Evolutionary conservation across 2,888 invertebrate species (phyloP).

Genomic region (Ectemnius cavifrons): DNA sequence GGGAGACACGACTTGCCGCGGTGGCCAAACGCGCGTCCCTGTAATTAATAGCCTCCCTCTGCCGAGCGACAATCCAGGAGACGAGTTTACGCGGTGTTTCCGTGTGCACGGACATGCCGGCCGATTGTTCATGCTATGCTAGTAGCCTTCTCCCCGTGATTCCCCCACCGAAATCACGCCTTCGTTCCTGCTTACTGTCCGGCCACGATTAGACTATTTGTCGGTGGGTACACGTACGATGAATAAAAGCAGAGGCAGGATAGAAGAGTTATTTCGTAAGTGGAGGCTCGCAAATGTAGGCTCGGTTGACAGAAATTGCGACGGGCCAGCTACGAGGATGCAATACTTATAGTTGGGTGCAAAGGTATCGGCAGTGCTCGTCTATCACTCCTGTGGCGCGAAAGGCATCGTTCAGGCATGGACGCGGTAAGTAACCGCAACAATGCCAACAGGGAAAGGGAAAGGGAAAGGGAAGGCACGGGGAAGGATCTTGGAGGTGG

Average conservation of each 20-base stretch:
- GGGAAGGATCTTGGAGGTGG: conserved; percentile 38
- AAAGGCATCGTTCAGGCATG: conserved; percentile 38
- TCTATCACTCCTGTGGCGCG: not conserved
- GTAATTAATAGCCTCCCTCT: conserved; percentile 69
- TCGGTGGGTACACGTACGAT: not conserved
- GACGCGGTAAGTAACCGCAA: conserved; percentile 73
- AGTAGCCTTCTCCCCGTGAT: conserved; percentile 28
- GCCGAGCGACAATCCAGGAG: conserved; percentile 41
- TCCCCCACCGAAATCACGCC: not conserved
- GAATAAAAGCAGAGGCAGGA: not conserved
- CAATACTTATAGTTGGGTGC: no score
- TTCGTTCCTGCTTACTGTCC: not conserved
- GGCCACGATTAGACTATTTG: conserved; percentile 10
- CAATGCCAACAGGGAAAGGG: conserved; percentile 64
- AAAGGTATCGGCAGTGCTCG: no score
- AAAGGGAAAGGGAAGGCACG: not conserved
- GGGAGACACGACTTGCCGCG: conserved; percentile 59
- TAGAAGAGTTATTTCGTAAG: not conserved
- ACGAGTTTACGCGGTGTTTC: conserved; percentile 56
- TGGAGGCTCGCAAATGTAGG: not conserved
- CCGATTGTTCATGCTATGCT: conserved; percentile 44
- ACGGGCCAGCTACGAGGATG: no score
- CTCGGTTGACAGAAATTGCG: not conserved
- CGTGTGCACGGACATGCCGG: conserved; percentile 42
- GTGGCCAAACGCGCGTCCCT: conserved; percentile 60